A percentile compares a stretch with the other conserved stretches of the same genome.
Evolutionary conservation across 2,113 vertebrate genomes (phyloP).

Genomic region (Lates calcarifer): DNA sequence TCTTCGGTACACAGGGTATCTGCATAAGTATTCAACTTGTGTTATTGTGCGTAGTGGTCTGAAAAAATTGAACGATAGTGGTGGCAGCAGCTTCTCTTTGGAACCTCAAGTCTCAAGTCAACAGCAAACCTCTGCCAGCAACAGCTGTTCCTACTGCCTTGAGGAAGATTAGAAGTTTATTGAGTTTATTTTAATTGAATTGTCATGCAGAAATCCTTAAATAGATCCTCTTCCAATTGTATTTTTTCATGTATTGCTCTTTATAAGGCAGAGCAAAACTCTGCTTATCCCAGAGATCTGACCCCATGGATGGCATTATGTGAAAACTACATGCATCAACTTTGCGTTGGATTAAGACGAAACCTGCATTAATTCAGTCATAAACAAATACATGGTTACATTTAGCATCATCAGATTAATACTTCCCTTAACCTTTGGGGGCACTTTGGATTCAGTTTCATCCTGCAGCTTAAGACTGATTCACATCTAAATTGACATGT

Average conservation of each 20-base stretch:
- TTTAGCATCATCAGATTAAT: constrained; percentile 11
- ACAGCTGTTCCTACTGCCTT: constrained; percentile 10
- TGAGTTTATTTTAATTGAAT: constrained; percentile 45
- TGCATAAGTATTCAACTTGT: background rate
- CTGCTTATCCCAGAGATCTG: constrained; percentile 11
- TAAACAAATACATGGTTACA: background rate
- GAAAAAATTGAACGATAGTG: background rate
- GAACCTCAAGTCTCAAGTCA: constrained; percentile 1
- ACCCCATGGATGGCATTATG: background rate
- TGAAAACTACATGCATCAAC: constrained; percentile 2
- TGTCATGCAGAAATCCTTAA: constrained; percentile 32
- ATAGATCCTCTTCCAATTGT: constrained; percentile 10
- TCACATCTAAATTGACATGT: background rate
- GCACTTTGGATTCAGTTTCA: constrained; percentile 8
- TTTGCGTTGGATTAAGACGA: constrained; percentile 26
- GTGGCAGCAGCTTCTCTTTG: background rate
- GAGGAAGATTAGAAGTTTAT: constrained; percentile 33
- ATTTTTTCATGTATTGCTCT: constrained; percentile 17
- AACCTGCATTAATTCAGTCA: constrained; percentile 20
- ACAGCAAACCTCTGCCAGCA: constrained; percentile 10
- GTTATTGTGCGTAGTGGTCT: background rate
- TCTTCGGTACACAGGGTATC: background rate
- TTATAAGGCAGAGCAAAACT: constrained; percentile 25
- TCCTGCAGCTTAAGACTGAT: constrained; percentile 17
- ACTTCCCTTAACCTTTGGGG: background rate